Base-by-base conservation (phyloP, 2,888 invertebrate genomes). In the Drosophila sordidula region DNA sequence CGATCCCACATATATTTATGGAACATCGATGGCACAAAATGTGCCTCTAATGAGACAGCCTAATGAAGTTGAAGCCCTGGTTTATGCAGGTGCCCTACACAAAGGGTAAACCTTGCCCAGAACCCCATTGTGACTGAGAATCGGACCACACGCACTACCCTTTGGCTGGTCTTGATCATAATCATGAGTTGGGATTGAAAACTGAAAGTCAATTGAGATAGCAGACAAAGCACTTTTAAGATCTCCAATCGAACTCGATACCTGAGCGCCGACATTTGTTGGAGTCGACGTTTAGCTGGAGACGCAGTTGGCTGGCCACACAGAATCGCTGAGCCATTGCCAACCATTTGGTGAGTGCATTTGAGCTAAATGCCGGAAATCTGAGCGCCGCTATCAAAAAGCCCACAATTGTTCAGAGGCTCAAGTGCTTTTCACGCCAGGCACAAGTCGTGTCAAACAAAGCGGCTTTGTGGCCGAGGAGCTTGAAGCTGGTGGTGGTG, bases 381-480 rank as follows among this genome's bases (percentile, higher is more conserved):
- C 41, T 76, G 77, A 76, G 65, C 70, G 68, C 62, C 65, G 32
- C 32, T 32, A 32, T 50, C 52, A 46, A 75, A 62, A 67, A 69
- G 70, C 63, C 71, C 55, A 59, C 78, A 58, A 67, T 67, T 80
- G 79, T 79, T 81, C 61, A 51, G 55, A 45, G 61, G 62, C 79
- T 81, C 80, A 82, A 82, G 82, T 83, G 83, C 80, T 75, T 84
- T 85, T 82, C 81, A 80, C 86, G 80, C 83, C 75, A 59, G 61
- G 58, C 55, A 22, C 16, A 14, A 70, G 74, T 78, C 56, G 71
- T 73, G 73, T 76, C 75, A 76, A 65, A 82, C 80, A 76, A 86
- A 82, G 81, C 80, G 66, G 78, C 83, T 85, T 78, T 81, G 70
- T 74, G 62, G 62, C 67, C 54, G 47, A 34, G 41, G 46, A 32